Base-by-base conservation (phyloP, 1,140 invertebrate genomes). In the Drosophila bocqueti region DNA sequence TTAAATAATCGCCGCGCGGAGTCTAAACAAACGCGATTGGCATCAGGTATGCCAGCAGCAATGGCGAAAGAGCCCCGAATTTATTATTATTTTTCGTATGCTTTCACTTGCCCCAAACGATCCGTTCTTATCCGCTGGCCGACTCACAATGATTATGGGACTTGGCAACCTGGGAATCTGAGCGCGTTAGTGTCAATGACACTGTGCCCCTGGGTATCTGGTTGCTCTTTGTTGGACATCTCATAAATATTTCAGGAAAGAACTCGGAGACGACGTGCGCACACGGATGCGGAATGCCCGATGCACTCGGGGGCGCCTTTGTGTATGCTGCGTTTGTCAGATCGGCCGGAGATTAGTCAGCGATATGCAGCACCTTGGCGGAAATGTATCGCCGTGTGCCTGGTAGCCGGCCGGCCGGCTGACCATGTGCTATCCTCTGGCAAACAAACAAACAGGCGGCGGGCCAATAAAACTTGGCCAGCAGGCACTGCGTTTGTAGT, bases 11-110 rank as follows among this genome's bases (percentile, higher is more conserved):
- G 65, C 58, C 38, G 42, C 13, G 60, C 49, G 10, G 36, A 75
- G 75, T 87, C 54, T 86, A 86, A 86, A 86, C 83, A 86, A 86
- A 82, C 29, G 26, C 55, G 80, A 60, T 58, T 68, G 72, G 54
- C 64, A 45, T 40, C 34, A 50, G 76, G 73, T 55, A 83, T 83
- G 61, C 73, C 52, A 75, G 60, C 52, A 75, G 60, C 50, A 77
- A 75, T 71, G 38, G 36, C 69, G 55, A 69, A 66, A 65, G 50
- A 63, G 31, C 52, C 24, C 13, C 21, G 36, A 57, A 57, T 29
- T 16, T 16, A 46, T 31, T 24, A 24, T 8, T 24, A 26, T 52
- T 5, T 31, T 67, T 50, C 54, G 34, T 43, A 60, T 26, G 54
- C 18, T 50, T 71, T 60, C 65, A 59, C 68, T 47, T 18, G 34